Percentiles rank a stretch among this genome's conserved stretches.
Conservation (phyloP, 2,113 vertebrate species). For the Panthera leo region DNA sequence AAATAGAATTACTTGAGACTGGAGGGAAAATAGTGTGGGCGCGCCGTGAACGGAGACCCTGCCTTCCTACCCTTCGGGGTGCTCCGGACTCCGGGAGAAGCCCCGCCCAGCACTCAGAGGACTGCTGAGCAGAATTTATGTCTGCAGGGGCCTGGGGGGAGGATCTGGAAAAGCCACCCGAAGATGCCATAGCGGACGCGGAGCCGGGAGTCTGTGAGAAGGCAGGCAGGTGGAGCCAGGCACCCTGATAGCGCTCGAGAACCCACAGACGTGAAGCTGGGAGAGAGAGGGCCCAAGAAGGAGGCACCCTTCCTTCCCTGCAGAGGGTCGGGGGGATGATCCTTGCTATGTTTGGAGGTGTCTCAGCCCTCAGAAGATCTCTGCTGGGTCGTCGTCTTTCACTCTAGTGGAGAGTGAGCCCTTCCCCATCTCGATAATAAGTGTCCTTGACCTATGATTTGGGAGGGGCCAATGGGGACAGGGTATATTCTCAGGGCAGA, state of each 20-base stretch:
- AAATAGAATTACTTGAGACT: background rate
- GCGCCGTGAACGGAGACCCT: background rate
- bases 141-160: no score
- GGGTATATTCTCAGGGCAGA: background rate
- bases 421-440: no score
- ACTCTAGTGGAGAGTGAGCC: no score
- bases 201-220: background rate
- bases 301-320: background rate
- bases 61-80: background rate
- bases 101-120: background rate
- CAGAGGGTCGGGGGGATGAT: fast-evolving
- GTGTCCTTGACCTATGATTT: background rate
- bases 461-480: fast-evolving
- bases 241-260: background rate
- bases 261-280: background rate
- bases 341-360: background rate
- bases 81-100: background rate
- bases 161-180: background rate
- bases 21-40: fast-evolving
- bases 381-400: background rate
- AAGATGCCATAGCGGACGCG: background rate
- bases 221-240: no score
- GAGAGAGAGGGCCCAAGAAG: background rate
- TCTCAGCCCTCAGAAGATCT: background rate
- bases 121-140: fast-evolving